These are phyloP conservation scores for Dasypus novemcinctus DNA, from an alignment of 2,113 vertebrate genomes.

Conservation along the genomic window DNA sequence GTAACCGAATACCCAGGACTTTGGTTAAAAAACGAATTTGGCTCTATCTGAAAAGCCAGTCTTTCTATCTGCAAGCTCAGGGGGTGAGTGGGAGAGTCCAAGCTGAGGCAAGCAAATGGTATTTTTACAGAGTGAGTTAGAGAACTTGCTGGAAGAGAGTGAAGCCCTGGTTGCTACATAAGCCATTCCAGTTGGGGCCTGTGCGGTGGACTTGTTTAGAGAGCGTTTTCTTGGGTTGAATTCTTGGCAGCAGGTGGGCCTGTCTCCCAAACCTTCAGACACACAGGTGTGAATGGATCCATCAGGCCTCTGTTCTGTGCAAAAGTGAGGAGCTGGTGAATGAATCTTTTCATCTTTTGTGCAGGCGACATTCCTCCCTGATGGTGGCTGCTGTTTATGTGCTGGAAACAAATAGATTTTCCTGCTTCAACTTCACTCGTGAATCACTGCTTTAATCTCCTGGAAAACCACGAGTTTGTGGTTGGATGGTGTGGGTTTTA, in stretches of 20 bases:
- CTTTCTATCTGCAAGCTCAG: background rate
- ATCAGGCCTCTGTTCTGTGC: background rate
- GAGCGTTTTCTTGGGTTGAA: background rate
- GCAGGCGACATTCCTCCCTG: background rate
- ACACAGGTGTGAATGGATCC: background rate
- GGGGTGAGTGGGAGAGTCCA: background rate
- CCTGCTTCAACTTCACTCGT: background rate
- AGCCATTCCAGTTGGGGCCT: background rate
- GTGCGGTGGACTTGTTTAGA: background rate
- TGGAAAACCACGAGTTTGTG: background rate
- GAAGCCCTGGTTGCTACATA: background rate
- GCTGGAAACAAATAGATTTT: background rate
- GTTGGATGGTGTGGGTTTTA: background rate
- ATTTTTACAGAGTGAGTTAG: background rate
- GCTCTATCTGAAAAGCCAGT: slow-evolving; percentile 6
- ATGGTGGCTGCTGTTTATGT: background rate
- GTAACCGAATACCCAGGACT: background rate
- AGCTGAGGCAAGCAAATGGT: background rate
- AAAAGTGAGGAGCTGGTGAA: background rate
- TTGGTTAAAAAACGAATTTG: slow-evolving; percentile 14
- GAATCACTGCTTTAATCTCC: slow-evolving; percentile 3
- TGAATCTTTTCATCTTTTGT: background rate
- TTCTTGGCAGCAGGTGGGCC: background rate
- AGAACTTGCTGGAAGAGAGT: slow-evolving; percentile 15
- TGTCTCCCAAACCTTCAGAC: background rate